These are phyloP conservation scores for Rhynchomys soricoides DNA, from an alignment of 2,113 vertebrate species.

Conservation along the genomic window DNA sequence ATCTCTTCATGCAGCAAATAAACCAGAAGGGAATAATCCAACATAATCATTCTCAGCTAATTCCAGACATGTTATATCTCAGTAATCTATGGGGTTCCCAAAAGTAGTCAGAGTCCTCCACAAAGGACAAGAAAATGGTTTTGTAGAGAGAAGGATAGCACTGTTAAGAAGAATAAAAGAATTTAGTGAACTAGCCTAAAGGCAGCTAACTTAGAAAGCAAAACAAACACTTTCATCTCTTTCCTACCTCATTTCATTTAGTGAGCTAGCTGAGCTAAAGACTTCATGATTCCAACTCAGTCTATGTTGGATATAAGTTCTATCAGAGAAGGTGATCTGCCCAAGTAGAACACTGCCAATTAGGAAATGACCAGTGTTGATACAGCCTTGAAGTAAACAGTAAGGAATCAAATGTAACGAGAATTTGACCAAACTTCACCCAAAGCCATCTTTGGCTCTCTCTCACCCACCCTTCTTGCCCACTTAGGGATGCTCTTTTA, in stretches of 20 bases:
- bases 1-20: conserved; percentile 17
- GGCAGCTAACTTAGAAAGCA: neutral
- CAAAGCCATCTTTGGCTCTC: neutral
- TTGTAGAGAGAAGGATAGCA: neutral
- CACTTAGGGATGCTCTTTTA: neutral
- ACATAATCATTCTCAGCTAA: neutral
- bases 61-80: neutral
- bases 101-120: neutral
- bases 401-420: neutral
- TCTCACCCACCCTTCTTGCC: neutral
- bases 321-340: neutral
- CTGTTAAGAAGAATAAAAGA: conserved; percentile 36
- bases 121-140: neutral
- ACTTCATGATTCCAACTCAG: neutral
- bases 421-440: neutral
- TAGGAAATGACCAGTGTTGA: neutral
- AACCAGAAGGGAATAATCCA: conserved; percentile 1
- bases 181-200: neutral
- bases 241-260: neutral
- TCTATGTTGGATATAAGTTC: neutral
- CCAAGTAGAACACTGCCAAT: neutral
- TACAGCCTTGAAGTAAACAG: neutral
- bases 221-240: neutral
- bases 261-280: neutral
- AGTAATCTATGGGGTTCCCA: neutral